A percentile compares a stretch with the other conserved stretches of the same genome.
phyloP scores from a whole-genome alignment of 1,140 invertebrate species.

The Caligus rogercresseyi region DNA sequence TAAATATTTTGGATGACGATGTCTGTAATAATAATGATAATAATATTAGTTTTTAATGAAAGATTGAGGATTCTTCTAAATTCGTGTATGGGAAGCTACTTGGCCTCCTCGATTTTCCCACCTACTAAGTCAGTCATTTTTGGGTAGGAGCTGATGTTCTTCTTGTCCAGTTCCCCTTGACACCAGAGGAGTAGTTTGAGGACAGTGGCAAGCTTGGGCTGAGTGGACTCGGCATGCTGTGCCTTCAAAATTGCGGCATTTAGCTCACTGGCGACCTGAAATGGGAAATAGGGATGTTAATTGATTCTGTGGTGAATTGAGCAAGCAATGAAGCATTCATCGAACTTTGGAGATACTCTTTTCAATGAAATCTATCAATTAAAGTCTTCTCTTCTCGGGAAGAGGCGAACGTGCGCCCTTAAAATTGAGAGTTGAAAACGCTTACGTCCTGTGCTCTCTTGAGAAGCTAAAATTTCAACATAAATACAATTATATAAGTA shows the following conservation, averaged over 20 bases:
- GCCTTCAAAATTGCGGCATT: constrained; percentile 87
- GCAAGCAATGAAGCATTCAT: neutral
- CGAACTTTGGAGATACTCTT: neutral
- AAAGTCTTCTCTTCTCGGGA: too few relatives aligned
- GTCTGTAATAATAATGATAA: neutral
- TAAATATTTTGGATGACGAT: too few relatives aligned
- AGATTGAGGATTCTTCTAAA: too few relatives aligned
- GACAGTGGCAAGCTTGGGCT: constrained; percentile 65
- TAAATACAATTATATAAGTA: too few relatives aligned
- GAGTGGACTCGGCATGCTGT: constrained; percentile 70
- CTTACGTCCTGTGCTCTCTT: too few relatives aligned
- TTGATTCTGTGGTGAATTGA: neutral
- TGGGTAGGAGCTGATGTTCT: constrained; percentile 63
- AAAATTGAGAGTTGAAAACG: too few relatives aligned
- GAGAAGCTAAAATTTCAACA: too few relatives aligned
- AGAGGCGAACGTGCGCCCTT: too few relatives aligned
- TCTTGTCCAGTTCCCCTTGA: constrained; percentile 81
- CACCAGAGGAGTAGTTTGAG: constrained; percentile 86
- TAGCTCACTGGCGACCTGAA: constrained; percentile 82
- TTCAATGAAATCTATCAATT: neutral
- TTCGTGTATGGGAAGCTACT: too few relatives aligned
- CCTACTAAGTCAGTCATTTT: constrained; percentile 74
- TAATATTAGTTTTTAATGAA: neutral
- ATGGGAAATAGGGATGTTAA: constrained; percentile 24
- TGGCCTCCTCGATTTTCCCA: constrained; percentile 54